These are phyloP conservation scores for Hypselothyrea guttata DNA, from an alignment of 2,888 invertebrate species.

Conservation along the genomic window DNA sequence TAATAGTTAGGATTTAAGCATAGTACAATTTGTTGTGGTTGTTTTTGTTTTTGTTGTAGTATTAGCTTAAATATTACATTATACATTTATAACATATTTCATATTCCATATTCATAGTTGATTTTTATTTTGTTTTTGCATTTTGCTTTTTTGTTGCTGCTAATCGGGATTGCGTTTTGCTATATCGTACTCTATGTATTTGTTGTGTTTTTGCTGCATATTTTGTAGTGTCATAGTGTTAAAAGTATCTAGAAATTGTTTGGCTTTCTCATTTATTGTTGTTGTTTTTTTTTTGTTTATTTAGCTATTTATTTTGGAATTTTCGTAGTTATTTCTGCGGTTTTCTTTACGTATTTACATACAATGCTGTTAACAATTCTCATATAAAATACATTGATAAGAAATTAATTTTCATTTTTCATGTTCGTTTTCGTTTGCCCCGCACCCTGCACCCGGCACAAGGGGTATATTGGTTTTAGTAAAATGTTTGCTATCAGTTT, in stretches of 20 bases:
- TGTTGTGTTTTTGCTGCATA: slow-evolving; percentile 35
- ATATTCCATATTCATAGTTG: too few species aligned
- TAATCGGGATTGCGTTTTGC: slow-evolving; percentile 29
- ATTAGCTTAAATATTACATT: slow-evolving; percentile 66
- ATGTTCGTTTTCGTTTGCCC: slow-evolving; percentile 4
- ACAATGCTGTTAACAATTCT: slow-evolving; percentile 42
- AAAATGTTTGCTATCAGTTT: slow-evolving; percentile 32
- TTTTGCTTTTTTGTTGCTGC: slow-evolving; percentile 24
- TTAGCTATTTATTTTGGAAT: slow-evolving; percentile 32
- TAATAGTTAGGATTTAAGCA: slow-evolving; percentile 75
- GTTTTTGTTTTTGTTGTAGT: slow-evolving; percentile 44
- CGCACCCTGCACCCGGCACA: too few species aligned
- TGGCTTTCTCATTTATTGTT: slow-evolving; percentile 27
- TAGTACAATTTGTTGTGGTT: slow-evolving; percentile 44
- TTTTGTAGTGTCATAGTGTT: slow-evolving; percentile 23
- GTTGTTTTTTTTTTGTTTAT: slow-evolving; percentile 28
- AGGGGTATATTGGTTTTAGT: not conserved
- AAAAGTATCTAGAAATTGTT: slow-evolving; percentile 35
- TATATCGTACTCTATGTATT: slow-evolving; percentile 28
- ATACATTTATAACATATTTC: slow-evolving; percentile 60
- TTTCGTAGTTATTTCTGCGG: slow-evolving; percentile 21
- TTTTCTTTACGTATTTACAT: slow-evolving; percentile 21
- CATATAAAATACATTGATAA: slow-evolving; percentile 57
- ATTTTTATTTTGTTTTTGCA: slow-evolving; percentile 35
- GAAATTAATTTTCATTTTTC: slow-evolving; percentile 44